Percentiles rank a stretch among this genome's conserved stretches.
Evolutionary conservation across 2,113 vertebrate species (phyloP).

Genomic region (Tringa solitaria): DNA sequence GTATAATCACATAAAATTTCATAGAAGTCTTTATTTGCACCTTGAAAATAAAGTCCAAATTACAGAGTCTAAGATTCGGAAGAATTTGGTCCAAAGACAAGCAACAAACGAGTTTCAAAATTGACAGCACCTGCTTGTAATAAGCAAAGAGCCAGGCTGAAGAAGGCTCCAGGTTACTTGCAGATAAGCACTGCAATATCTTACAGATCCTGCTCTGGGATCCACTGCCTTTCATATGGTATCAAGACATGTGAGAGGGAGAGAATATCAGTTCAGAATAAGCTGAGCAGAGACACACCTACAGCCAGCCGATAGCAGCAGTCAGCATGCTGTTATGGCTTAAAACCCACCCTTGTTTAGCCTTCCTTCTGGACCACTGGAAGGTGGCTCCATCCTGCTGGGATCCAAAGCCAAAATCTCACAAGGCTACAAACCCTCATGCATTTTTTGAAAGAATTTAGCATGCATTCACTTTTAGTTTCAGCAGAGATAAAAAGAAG

Average conservation of each 20-base stretch:
- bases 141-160: neutral
- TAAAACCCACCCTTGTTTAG: neutral
- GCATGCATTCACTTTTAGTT: neutral
- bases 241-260: accelerated
- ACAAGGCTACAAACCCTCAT: neutral
- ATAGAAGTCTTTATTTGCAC: neutral
- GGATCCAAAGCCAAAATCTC: neutral
- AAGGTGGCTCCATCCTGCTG: neutral
- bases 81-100: neutral
- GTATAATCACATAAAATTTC: neutral
- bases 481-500: neutral
- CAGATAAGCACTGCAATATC: neutral
- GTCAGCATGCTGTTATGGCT: neutral
- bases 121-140: neutral
- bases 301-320: neutral
- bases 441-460: neutral
- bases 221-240: neutral
- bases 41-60: neutral
- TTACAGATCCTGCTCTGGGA: neutral
- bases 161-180: neutral
- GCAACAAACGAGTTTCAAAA: neutral
- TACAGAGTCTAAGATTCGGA: neutral
- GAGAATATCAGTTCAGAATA: neutral
- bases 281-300: neutral
- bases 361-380: neutral